Percentiles rank a stretch among this genome's conserved stretches.
phyloP scores from a whole-genome alignment of 2,888 invertebrate genomes.

The Drosophila nr. fundita region DNA sequence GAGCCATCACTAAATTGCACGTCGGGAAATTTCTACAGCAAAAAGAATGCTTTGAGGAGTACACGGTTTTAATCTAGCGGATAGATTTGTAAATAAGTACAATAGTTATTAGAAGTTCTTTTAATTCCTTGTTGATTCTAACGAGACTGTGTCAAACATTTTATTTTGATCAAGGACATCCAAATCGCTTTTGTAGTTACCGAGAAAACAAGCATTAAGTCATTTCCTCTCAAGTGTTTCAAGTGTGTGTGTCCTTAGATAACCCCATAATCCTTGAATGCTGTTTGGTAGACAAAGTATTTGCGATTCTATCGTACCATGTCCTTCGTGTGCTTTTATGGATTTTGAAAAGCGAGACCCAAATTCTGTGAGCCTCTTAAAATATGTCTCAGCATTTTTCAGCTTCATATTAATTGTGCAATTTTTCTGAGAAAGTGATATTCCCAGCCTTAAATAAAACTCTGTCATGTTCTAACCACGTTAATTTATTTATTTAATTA shows the following conservation, averaged over 20 bases:
- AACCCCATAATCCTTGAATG: not conserved
- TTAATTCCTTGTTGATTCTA: not conserved
- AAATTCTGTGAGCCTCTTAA: not conserved
- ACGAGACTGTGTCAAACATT: not conserved
- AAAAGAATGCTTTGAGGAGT: not conserved
- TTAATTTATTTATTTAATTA: constrained; percentile 13
- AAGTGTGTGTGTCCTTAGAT: not conserved
- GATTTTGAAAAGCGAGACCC: not conserved
- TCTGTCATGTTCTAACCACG: not conserved
- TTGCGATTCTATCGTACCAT: not conserved
- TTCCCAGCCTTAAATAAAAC: not conserved
- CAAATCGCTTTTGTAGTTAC: not conserved
- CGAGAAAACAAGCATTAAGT: not conserved
- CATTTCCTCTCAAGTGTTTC: not conserved
- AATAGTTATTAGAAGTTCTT: too few relatives aligned
- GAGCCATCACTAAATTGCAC: not conserved
- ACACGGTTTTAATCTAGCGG: not conserved
- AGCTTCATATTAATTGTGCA: not conserved
- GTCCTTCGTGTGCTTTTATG: not conserved
- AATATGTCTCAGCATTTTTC: not conserved
- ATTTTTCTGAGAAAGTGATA: not conserved
- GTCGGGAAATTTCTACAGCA: not conserved
- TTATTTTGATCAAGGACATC: not conserved
- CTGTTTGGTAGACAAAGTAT: not conserved
- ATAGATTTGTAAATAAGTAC: not conserved